Evolutionary conservation across 2,888 invertebrate genomes (phyloP).

Genomic region (Aphrophora alni): DNA sequence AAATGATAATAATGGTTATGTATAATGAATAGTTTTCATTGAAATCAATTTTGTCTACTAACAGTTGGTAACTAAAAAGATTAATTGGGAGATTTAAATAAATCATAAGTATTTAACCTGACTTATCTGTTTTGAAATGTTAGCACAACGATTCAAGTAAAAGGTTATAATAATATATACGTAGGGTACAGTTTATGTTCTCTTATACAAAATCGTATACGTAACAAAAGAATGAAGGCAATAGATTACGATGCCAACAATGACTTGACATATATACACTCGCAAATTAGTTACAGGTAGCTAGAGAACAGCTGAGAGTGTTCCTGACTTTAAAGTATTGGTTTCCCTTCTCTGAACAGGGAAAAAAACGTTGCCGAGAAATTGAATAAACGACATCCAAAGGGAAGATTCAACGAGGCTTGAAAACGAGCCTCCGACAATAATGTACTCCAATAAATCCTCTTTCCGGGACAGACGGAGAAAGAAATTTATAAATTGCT

Average conservation of each 20-base stretch:
- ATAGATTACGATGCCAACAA: not conserved
- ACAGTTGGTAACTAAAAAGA: too few relatives aligned
- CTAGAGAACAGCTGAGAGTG: not conserved
- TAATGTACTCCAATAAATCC: constrained; percentile 29
- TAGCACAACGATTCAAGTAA: too few relatives aligned
- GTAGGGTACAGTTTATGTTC: too few relatives aligned
- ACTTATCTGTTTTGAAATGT: too few relatives aligned
- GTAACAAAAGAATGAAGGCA: not conserved
- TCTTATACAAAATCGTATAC: not conserved
- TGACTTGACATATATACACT: not conserved
- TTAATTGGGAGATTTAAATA: too few relatives aligned
- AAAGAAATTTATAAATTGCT: constrained; percentile 35
- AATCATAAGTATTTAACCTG: too few relatives aligned
- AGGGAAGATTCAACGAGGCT: constrained; percentile 19
- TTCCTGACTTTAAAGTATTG: constrained; percentile 4
- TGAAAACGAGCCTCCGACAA: constrained; percentile 30
- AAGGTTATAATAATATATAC: too few relatives aligned
- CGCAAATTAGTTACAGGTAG: constrained; percentile 2
- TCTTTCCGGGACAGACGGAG: constrained; percentile 21
- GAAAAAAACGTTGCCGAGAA: constrained; percentile 20
- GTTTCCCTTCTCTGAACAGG: not conserved
- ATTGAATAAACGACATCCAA: constrained; percentile 25
- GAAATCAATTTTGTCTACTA: too few relatives aligned
- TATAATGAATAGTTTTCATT: too few relatives aligned
- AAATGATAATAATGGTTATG: too few relatives aligned